Evolutionary conservation across 2,888 invertebrate genomes (phyloP).

Genomic region (Poecilus cupreus): DNA sequence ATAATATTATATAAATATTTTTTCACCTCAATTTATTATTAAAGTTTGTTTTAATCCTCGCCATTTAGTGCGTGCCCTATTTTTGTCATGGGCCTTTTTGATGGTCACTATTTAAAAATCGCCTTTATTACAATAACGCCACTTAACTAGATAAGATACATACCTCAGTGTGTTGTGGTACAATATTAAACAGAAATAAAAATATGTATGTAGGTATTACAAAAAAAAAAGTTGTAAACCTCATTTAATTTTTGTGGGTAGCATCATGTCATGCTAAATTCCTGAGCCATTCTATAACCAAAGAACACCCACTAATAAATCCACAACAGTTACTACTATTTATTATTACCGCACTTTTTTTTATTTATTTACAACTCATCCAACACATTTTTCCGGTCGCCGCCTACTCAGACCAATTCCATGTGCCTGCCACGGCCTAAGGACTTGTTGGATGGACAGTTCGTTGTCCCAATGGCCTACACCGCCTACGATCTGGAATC

Average conservation of each 20-base stretch:
- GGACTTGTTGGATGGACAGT: neutral
- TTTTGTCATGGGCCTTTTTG: too few relatives aligned
- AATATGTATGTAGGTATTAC: too few relatives aligned
- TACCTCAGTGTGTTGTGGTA: too few relatives aligned
- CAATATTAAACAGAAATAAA: too few relatives aligned
- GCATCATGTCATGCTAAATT: neutral
- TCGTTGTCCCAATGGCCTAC: slow-evolving; percentile 12
- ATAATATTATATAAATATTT: too few relatives aligned
- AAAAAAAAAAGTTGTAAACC: too few relatives aligned
- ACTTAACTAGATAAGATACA: too few relatives aligned
- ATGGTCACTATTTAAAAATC: too few relatives aligned
- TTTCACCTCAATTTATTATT: too few relatives aligned
- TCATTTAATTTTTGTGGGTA: neutral
- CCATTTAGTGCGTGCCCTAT: too few relatives aligned
- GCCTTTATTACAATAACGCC: too few relatives aligned
- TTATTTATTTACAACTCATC: neutral
- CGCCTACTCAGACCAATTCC: neutral
- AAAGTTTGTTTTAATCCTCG: too few relatives aligned
- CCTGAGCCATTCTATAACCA: neutral
- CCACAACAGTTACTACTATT: neutral
- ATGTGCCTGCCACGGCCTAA: neutral
- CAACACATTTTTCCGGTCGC: neutral
- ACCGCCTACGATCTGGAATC: neutral
- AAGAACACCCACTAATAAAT: neutral
- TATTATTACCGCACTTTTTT: neutral